Base-by-base conservation (phyloP, 2,113 vertebrate genomes). In the Aplodontia rufa region DNA sequence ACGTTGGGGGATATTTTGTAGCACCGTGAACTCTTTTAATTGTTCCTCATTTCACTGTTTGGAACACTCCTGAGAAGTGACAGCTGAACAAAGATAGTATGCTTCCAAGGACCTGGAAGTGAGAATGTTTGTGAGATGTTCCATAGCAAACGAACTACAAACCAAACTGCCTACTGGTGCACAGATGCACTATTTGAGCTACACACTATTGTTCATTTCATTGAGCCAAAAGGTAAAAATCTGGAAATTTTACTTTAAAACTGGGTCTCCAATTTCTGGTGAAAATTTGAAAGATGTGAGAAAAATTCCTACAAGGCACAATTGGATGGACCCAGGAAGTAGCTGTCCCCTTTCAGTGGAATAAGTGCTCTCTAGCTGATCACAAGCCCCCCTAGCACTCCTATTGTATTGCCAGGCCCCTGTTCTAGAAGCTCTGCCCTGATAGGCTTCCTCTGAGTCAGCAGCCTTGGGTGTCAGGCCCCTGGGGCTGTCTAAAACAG, bases 171-270 rank as follows among this genome's bases (percentile, higher is more conserved):
- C 5, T 53, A 3, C 5, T 72, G n/a, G 9, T 10, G n/a, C 42
- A 4, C 9, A 40, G 42, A 68, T 9, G 2, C 83, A 19, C 45
- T 82, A 4, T 37, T 64, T 24, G 8, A 74, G 60, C 6, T 51
- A 20, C 35, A 42, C 0, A 3, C 78, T 69, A 22, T 45, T 53
- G 71, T 89, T 76, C 55, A 45, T 74, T 92, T 87, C 19, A 66
- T 12, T 84, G 71, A 83, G 1, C 16, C 14, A 68, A 62, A 72
- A 91, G 45, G 49, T 6, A 95, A 72, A 92, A 49, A 45, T 88
- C 13, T 84, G 62, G 32, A 92, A 53, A 81, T 68, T 90, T 90
- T 22, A 55, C 30, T 49, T 76, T 90, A 87, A 95, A 80, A 75
- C 13, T 47, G 11, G 4, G 32, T 68, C 68, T 71, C 14, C 16